These are phyloP conservation scores for Rhinoptilus africanus DNA, from an alignment of 2,113 vertebrate species.

Conservation along the genomic window DNA sequence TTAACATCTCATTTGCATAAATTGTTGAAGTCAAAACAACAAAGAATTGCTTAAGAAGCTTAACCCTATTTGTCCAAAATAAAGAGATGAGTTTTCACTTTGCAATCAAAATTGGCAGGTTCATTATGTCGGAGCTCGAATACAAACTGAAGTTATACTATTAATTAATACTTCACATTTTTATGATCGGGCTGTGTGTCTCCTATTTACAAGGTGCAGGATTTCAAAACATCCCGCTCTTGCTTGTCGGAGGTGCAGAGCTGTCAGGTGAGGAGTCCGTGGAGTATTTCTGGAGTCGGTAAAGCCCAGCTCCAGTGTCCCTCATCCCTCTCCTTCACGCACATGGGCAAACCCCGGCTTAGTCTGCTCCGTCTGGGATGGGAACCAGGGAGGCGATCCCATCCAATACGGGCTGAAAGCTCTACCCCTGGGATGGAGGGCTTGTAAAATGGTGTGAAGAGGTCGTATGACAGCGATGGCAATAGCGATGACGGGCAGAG, in stretches of 20 bases:
- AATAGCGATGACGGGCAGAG: not conserved
- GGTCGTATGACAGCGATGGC: not conserved
- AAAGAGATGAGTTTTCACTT: slow-evolving; percentile 74
- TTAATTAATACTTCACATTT: slow-evolving; percentile 65
- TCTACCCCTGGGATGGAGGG: not conserved
- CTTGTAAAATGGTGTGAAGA: not conserved
- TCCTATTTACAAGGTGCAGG: not conserved
- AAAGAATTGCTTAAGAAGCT: slow-evolving; percentile 85
- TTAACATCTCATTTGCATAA: slow-evolving; percentile 99
- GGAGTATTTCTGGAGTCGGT: not conserved
- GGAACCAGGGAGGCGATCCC: not conserved
- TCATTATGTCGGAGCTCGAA: slow-evolving; percentile 43
- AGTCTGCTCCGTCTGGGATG: rapidly evolving
- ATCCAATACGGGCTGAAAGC: not conserved
- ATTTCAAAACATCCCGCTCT: not conserved
- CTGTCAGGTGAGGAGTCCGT: not conserved
- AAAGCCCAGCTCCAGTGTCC: not conserved
- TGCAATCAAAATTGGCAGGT: slow-evolving; percentile 72
- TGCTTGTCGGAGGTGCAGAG: not conserved
- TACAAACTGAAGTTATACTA: slow-evolving; percentile 46
- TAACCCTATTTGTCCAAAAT: slow-evolving; percentile 87
- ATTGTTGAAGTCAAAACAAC: slow-evolving; percentile 95
- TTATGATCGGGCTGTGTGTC: slow-evolving; percentile 14
- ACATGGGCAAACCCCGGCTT: rapidly evolving
- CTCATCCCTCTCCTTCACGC: not conserved